A percentile compares a stretch with the other conserved stretches of the same genome.
Conservation (phyloP, 1,140 invertebrate genomes). For the Ladona fulva region DNA sequence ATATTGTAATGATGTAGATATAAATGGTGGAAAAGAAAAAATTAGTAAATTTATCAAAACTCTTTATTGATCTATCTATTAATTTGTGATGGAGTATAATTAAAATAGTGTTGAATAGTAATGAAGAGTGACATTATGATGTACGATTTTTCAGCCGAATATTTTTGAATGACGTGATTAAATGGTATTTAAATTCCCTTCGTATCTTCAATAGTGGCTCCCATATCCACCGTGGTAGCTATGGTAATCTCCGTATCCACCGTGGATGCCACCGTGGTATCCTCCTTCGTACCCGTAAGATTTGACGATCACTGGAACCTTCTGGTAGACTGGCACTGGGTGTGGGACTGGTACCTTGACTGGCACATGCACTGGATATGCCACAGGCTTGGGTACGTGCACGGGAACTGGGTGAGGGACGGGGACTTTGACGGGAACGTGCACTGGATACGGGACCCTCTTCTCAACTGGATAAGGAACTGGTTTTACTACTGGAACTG, state of each 20-base stretch:
- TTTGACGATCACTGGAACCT: neutral
- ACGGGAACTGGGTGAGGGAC: slow-evolving; percentile 16
- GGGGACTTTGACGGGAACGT: slow-evolving; percentile 19
- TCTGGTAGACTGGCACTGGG: neutral
- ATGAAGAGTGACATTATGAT: no score
- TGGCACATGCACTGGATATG: slow-evolving; percentile 16
- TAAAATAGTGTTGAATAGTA: no score
- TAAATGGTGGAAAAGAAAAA: no score
- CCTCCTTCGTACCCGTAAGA: neutral
- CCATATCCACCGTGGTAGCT: neutral
- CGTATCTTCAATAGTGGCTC: no score
- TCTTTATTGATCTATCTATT: no score
- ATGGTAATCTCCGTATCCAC: neutral
- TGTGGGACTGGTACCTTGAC: slow-evolving; percentile 17
- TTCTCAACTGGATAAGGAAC: slow-evolving; percentile 12
- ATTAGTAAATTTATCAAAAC: no score
- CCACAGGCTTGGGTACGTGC: slow-evolving; percentile 11
- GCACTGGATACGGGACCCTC: slow-evolving; percentile 17
- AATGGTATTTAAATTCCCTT: no score
- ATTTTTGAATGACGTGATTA: no score
- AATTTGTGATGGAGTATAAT: no score
- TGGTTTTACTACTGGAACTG: slow-evolving; percentile 15
- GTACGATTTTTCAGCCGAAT: no score
- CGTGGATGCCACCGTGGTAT: neutral
- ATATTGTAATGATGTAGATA: no score